Percentiles rank a stretch among this genome's conserved stretches.
Conservation (phyloP, 1,140 invertebrate species). For the Stratiolaelaps scimitus region DNA sequence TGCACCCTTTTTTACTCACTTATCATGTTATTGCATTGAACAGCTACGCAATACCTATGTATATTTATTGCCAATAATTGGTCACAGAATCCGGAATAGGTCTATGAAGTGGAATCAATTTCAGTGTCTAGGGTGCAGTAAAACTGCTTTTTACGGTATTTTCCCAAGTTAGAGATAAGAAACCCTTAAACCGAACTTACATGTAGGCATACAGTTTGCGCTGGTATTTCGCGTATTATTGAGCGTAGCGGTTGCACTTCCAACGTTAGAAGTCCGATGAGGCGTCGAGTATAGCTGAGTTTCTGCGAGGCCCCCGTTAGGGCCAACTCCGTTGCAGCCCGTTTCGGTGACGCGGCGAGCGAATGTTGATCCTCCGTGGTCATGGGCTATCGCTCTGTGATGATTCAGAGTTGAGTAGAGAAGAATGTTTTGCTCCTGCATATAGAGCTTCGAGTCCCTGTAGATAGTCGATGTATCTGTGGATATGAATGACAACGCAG, state of each 20-base stretch:
- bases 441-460: conserved; percentile 24
- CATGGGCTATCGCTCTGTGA: conserved; percentile 10
- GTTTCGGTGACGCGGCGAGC: not conserved
- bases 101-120: too few relatives aligned
- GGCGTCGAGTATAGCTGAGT: conserved; percentile 25
- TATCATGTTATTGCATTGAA: too few relatives aligned
- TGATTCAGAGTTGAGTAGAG: conserved; percentile 26
- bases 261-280: conserved; percentile 3
- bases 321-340: not conserved
- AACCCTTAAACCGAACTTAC: not conserved
- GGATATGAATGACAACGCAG: not conserved
- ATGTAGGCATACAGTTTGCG: conserved; percentile 8
- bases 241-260: conserved; percentile 11
- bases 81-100: too few relatives aligned
- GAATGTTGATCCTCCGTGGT: conserved; percentile 1
- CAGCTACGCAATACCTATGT: too few relatives aligned
- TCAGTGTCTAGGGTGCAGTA: too few relatives aligned
- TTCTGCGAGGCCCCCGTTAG: conserved; percentile 2
- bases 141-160: too few relatives aligned
- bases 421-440: conserved; percentile 24
- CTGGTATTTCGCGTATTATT: conserved; percentile 10
- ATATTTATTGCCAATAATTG: too few relatives aligned
- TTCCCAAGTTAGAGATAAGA: not conserved
- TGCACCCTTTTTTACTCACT: too few relatives aligned
- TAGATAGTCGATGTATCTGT: conserved; percentile 24